Conservation (phyloP, 2,113 vertebrate genomes). For the Hassar affinis region DNA sequence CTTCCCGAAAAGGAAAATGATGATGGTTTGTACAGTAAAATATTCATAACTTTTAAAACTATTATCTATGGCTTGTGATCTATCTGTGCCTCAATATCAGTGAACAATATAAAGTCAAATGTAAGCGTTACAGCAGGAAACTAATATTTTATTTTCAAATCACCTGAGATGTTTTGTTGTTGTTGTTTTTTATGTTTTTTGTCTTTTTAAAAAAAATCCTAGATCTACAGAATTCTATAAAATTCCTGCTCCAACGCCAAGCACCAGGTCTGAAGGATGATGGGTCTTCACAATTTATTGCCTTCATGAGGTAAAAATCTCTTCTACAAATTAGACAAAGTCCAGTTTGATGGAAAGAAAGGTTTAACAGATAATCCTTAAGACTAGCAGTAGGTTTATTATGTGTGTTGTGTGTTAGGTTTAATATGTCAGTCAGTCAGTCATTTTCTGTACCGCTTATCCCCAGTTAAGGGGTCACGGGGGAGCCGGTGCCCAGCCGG, state of each 20-base stretch:
- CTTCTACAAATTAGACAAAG: not conserved
- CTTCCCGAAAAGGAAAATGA: conserved; percentile 54
- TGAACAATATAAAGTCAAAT: not conserved
- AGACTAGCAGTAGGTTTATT: not conserved
- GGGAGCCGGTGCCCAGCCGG: too few species aligned
- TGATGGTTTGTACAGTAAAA: conserved; percentile 37
- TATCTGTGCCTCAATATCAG: not conserved
- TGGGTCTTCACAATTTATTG: conserved; percentile 80
- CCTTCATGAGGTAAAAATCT: conserved; percentile 78
- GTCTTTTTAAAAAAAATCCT: not conserved
- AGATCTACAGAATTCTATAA: conserved; percentile 49
- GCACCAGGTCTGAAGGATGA: conserved; percentile 72
- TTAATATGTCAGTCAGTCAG: too few species aligned
- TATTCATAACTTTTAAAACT: not conserved
- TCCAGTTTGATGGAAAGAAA: not conserved
- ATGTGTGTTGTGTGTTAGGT: too few species aligned
- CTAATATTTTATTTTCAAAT: not conserved
- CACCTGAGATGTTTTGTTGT: not conserved
- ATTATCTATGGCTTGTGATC: not conserved
- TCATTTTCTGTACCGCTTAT: too few species aligned
- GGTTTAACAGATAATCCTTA: not conserved
- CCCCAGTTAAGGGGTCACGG: too few species aligned
- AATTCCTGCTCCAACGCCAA: conserved; percentile 23
- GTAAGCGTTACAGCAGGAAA: not conserved
- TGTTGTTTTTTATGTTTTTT: not conserved